phyloP scores from a whole-genome alignment of 1,140 invertebrate species.

The Popillia japonica region DNA sequence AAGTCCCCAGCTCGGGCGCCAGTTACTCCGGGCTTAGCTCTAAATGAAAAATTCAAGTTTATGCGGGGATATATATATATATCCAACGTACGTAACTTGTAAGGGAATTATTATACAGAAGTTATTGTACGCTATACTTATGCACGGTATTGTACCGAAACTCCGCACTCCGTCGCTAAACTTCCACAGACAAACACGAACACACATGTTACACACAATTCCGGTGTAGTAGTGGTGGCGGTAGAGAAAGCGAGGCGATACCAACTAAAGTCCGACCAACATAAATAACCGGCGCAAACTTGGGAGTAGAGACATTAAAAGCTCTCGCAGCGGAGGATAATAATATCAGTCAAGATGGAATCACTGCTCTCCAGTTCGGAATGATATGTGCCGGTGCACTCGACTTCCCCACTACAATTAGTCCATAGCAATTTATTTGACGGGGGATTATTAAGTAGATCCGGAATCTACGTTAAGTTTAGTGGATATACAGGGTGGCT shows the following conservation, averaged over 20 bases:
- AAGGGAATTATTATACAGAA: no score
- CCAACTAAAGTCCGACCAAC: not conserved
- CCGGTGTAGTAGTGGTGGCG: not conserved
- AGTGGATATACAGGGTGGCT: no score
- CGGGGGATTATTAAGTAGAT: not conserved
- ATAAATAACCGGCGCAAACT: constrained; percentile 25
- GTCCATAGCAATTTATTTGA: constrained; percentile 1
- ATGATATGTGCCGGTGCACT: constrained; percentile 9
- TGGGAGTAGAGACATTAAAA: constrained; percentile 27
- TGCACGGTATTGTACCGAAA: not conserved
- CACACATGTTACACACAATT: not conserved
- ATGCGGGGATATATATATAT: no score
- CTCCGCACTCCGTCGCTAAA: not conserved
- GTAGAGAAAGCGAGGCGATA: not conserved
- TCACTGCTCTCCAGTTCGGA: constrained; percentile 2
- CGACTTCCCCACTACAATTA: constrained; percentile 17
- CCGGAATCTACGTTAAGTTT: no score
- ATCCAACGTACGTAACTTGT: no score
- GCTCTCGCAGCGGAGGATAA: constrained; percentile 6
- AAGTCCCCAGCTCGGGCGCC: no score
- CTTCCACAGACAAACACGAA: not conserved
- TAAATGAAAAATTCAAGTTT: no score
- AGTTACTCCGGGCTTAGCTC: no score
- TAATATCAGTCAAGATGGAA: constrained; percentile 35
- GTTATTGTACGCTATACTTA: no score